These are phyloP conservation scores for Pentamera pediparva DNA, from an alignment of 53 echinoderm and acorn worm genomes.

Conservation along the genomic window DNA sequence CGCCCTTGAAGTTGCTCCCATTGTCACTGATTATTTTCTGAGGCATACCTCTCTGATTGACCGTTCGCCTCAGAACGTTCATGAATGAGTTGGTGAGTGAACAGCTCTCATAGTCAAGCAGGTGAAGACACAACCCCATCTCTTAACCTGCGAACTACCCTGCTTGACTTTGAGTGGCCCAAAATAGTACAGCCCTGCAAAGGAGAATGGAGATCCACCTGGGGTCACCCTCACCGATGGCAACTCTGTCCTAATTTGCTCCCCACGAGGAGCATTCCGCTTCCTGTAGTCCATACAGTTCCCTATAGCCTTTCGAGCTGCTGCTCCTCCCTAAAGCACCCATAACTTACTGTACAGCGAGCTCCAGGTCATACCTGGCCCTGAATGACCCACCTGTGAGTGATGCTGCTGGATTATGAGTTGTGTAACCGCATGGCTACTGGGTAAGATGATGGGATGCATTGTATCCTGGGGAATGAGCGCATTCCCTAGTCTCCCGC, in stretches of 20 bases:
- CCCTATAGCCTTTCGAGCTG: slow-evolving; percentile 17
- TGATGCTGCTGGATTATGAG: slow-evolving; percentile 33
- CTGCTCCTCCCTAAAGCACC: slow-evolving; percentile 40
- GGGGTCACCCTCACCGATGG: slow-evolving; percentile 37
- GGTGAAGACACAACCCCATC: slow-evolving; percentile 31
- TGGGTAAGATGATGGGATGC: slow-evolving; percentile 42
- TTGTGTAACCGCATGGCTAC: slow-evolving; percentile 27
- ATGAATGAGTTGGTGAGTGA: slow-evolving; percentile 62
- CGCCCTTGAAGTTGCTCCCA: slow-evolving; percentile 48
- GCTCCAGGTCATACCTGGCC: slow-evolving; percentile 27
- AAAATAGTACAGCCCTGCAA: slow-evolving; percentile 39
- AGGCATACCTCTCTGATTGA: slow-evolving; percentile 39
- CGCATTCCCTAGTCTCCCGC: slow-evolving; percentile 29
- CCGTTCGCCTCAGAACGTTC: slow-evolving; percentile 41
- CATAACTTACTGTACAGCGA: slow-evolving; percentile 30
- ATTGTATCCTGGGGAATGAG: neutral
- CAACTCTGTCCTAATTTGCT: slow-evolving; percentile 44
- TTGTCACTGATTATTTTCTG: slow-evolving; percentile 55
- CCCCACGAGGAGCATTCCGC: slow-evolving; percentile 17
- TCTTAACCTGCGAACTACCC: slow-evolving; percentile 18
- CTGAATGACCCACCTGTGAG: slow-evolving; percentile 21
- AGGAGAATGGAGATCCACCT: slow-evolving; percentile 33
- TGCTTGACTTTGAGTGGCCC: slow-evolving; percentile 37
- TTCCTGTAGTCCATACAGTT: slow-evolving; percentile 34
- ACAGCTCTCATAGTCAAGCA: slow-evolving; percentile 39